These are phyloP conservation scores for Oreotrochilus melanogaster DNA, from an alignment of 2,113 vertebrate genomes.

Conservation along the genomic window DNA sequence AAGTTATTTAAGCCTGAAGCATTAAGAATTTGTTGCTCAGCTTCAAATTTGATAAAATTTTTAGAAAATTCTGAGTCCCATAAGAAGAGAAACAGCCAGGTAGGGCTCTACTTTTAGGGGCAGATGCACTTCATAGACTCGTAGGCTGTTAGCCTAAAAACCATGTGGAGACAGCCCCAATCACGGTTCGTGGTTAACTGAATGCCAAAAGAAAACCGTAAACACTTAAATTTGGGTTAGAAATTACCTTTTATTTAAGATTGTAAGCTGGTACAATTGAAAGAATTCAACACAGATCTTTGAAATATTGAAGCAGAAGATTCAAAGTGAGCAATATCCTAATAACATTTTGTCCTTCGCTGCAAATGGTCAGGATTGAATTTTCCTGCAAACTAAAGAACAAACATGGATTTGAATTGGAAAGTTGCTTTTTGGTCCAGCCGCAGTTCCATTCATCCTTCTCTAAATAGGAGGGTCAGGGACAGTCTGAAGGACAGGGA, in stretches of 20 bases:
- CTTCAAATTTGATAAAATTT: background rate
- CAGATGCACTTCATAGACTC: background rate
- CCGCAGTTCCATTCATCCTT: background rate
- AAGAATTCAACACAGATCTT: background rate
- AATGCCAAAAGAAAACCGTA: background rate
- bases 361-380: background rate
- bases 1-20: background rate
- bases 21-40: background rate
- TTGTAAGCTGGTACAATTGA: background rate
- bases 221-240: background rate
- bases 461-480: background rate
- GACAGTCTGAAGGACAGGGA: background rate
- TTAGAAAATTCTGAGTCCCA: background rate
- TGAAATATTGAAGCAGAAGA: background rate
- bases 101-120: background rate
- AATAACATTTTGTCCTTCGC: background rate
- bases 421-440: background rate
- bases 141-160: background rate
- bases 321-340: background rate
- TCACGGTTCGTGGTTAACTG: background rate
- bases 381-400: background rate
- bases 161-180: background rate
- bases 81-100: background rate
- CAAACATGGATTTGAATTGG: background rate
- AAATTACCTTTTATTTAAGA: background rate